A percentile compares a stretch with the other conserved stretches of the same genome.
phyloP scores from a whole-genome alignment of 2,113 vertebrate species.

The Coryphaenoides rupestris region DNA sequence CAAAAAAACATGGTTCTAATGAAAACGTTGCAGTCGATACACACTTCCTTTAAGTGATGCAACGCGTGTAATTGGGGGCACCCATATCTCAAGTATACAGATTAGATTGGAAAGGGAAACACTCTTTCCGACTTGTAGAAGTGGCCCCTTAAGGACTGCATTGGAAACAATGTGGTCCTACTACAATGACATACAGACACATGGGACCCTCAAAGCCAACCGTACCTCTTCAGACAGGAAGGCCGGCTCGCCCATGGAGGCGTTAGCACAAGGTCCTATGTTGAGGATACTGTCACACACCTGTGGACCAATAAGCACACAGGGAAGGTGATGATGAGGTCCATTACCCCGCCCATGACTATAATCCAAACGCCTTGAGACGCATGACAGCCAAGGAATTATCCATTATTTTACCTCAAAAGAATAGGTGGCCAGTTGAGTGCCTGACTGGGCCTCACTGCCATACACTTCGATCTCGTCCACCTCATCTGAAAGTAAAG shows the following conservation, averaged over 20 bases:
- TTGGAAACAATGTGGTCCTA: no score
- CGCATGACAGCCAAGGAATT: background rate
- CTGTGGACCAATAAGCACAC: conserved; percentile 47
- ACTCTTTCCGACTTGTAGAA: no score
- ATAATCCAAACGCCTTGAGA: background rate
- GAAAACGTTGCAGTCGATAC: no score
- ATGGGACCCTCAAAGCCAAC: no score
- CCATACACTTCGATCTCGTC: conserved; percentile 94
- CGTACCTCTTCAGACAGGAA: conserved; percentile 91
- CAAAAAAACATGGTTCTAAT: no score
- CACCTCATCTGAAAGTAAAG: conserved; percentile 78
- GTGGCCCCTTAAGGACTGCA: no score
- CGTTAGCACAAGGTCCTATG: conserved; percentile 86
- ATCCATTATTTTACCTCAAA: conserved; percentile 76
- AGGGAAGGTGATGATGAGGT: background rate
- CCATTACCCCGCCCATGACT: background rate
- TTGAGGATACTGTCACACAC: conserved; percentile 93
- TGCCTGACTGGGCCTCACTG: conserved; percentile 89
- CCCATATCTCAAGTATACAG: no score
- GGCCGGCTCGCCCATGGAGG: conserved; percentile 90
- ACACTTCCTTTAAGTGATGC: no score
- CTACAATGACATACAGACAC: no score
- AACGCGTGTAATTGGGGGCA: no score
- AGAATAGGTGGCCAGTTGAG: conserved; percentile 90
- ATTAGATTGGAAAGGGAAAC: no score